Conservation (phyloP, 1,140 invertebrate genomes). For the Lepidurus couesii region DNA sequence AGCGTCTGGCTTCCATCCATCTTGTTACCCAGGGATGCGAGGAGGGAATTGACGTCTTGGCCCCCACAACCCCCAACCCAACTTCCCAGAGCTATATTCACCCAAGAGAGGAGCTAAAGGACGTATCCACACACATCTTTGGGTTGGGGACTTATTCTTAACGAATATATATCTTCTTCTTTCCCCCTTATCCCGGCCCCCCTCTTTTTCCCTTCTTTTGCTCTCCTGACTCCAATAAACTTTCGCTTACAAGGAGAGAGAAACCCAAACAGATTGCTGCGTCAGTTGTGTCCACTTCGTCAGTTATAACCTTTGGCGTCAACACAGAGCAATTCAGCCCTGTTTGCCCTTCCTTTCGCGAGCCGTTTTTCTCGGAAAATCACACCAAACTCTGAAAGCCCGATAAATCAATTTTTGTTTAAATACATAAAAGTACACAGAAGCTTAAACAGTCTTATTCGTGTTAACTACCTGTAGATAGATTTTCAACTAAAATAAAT, state of each 20-base stretch:
- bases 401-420: too few species aligned
- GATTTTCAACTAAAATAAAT: too few species aligned
- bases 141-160: neutral
- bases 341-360: neutral
- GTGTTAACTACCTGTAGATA: too few species aligned
- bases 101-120: neutral
- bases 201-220: neutral
- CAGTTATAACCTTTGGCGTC: slow-evolving; percentile 13
- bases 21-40: neutral
- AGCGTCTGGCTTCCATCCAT: slow-evolving; percentile 9
- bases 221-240: neutral
- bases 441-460: too few species aligned
- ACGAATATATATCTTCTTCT: neutral
- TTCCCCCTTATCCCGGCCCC: neutral
- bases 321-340: neutral
- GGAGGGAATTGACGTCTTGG: neutral
- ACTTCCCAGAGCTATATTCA: neutral
- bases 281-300: slow-evolving; percentile 21
- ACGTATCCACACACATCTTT: neutral
- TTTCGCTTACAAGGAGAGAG: neutral
- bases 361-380: neutral
- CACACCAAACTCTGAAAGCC: neutral
- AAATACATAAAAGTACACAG: too few species aligned
- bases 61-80: neutral
- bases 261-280: neutral